These are phyloP conservation scores for Lepidochrysops patricia DNA, from an alignment of 2,888 invertebrate species.

Conservation along the genomic window DNA sequence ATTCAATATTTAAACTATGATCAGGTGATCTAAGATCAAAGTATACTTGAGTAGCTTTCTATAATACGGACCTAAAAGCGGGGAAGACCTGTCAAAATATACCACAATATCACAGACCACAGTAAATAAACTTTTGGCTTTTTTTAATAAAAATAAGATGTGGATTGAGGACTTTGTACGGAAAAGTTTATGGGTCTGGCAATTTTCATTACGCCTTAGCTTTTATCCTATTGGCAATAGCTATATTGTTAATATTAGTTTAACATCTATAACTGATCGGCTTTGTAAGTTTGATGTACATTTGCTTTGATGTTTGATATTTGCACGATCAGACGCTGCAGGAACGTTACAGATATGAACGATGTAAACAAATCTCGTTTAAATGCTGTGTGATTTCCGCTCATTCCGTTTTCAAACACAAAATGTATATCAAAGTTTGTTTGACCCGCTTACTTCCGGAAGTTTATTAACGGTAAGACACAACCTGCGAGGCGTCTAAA, in stretches of 20 bases:
- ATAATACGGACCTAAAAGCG: too few relatives aligned
- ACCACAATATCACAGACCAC: too few relatives aligned
- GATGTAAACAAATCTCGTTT: neutral
- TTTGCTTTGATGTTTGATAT: neutral
- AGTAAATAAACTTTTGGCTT: too few relatives aligned
- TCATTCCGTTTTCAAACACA: neutral
- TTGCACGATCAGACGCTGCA: neutral
- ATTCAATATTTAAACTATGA: too few relatives aligned
- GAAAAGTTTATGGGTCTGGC: too few relatives aligned
- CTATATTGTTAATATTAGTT: neutral
- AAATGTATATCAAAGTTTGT: neutral
- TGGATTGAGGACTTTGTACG: too few relatives aligned
- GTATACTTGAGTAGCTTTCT: too few relatives aligned
- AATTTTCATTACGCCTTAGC: neutral
- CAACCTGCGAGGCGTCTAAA: too few relatives aligned
- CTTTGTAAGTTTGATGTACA: neutral
- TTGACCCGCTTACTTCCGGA: neutral
- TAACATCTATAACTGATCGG: neutral
- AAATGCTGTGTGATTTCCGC: neutral
- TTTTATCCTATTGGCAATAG: neutral
- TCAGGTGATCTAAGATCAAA: too few relatives aligned
- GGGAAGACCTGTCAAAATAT: too few relatives aligned
- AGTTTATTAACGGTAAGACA: too few relatives aligned
- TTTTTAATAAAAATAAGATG: too few relatives aligned
- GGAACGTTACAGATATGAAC: neutral